phyloP scores from a whole-genome alignment of 2,797 vertebrate species.

The Rhincodon typus region DNA sequence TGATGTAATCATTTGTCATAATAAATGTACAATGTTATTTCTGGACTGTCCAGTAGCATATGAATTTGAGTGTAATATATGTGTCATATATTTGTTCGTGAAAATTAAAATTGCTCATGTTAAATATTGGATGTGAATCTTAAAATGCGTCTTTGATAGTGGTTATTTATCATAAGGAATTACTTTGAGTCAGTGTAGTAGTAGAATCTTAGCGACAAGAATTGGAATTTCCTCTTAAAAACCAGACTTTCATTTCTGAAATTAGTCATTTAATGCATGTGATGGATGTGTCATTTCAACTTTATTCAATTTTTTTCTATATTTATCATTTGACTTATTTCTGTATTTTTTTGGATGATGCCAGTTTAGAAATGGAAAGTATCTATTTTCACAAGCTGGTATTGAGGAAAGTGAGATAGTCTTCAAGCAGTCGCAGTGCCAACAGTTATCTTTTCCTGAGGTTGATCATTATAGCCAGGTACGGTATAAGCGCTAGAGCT shows the following conservation, averaged over 20 bases:
- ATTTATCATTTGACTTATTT: background rate
- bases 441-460: background rate
- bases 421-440: background rate
- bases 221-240: conserved; percentile 7
- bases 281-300: background rate
- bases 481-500: background rate
- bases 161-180: background rate
- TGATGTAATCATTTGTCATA: background rate
- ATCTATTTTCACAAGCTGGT: no score
- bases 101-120: background rate
- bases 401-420: no score
- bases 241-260: background rate
- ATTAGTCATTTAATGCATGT: conserved; percentile 13
- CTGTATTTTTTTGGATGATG: background rate
- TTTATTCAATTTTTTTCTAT: background rate
- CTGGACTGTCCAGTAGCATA: background rate
- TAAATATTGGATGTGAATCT: conserved; percentile 12
- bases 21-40: background rate
- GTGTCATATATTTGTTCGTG: background rate
- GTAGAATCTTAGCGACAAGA: background rate
- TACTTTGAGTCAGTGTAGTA: no score
- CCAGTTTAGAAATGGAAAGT: background rate
- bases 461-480: background rate
- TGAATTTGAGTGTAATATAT: background rate
- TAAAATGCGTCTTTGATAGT: background rate